These are phyloP conservation scores for Gastrophysa polygoni DNA, from an alignment of 2,888 invertebrate species.

Conservation along the genomic window DNA sequence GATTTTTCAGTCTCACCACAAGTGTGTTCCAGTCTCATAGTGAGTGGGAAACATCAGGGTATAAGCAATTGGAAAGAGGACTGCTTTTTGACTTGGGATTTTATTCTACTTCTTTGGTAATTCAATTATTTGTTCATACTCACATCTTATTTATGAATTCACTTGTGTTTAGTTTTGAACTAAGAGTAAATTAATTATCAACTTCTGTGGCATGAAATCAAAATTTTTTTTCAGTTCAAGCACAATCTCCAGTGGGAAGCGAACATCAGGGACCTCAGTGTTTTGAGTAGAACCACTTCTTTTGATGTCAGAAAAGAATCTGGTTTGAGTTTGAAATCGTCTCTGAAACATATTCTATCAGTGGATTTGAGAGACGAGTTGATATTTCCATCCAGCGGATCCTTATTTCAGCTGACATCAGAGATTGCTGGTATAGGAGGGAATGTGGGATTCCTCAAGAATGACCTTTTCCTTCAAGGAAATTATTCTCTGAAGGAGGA, in stretches of 20 bases:
- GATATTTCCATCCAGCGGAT: constrained; percentile 80
- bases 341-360: constrained; percentile 78
- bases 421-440: constrained; percentile 93
- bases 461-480: constrained; percentile 73
- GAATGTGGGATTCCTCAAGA: constrained; percentile 87
- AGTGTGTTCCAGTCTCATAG: constrained; percentile 78
- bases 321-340: constrained; percentile 89
- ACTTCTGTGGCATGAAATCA: too few species aligned
- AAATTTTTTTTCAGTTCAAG: constrained; percentile 64
- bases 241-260: constrained; percentile 92
- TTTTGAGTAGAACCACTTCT: constrained; percentile 74
- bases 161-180: too few species aligned
- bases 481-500: constrained; percentile 64
- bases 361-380: constrained; percentile 80
- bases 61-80: constrained; percentile 79
- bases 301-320: constrained; percentile 88
- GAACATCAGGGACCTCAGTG: constrained; percentile 77
- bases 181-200: too few species aligned
- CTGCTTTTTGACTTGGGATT: constrained; percentile 78
- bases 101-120: constrained; percentile 66
- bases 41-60: constrained; percentile 83
- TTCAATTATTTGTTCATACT: background rate
- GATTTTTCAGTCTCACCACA: constrained; percentile 66
- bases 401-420: constrained; percentile 72
- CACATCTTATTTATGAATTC: too few species aligned